Evolutionary conservation across 2,888 invertebrate genomes (phyloP), one percentile per base, ranked within the genome.

Genomic region (Mesorhabditis belari): DNA sequence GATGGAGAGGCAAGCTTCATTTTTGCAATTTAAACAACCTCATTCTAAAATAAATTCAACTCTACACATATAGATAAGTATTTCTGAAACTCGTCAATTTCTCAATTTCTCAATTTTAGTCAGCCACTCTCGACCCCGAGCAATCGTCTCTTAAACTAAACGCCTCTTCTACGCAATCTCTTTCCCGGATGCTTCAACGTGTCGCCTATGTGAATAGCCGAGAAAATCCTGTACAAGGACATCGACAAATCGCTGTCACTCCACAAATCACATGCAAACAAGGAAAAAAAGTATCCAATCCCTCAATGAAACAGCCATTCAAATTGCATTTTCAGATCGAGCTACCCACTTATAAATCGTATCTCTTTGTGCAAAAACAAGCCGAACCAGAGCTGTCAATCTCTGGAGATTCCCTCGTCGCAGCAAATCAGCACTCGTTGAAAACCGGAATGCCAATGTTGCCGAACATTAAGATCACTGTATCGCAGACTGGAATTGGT

Each of bases 151-250:
- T 84, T 61, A 83, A 79, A 35, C 79, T 84, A 58, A 80, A 76
- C 19, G 82, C 84, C 17, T 72, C 72, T 24, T 81, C 79, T 58
- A 66, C 79, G 76, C 28, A 71, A 83, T 21, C 70, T 84, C 53
- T 73, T 77, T 35, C 73, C 81, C 29, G 64, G 61, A 19, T 44
- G 60, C 49, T 23, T 51, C 49, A 51, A 5, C 35, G 28, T 19
- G 19, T 96, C 71, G 89, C 92, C 57, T 96, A 96, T 83, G 88
- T 90, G 6, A 96, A 96, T 83, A 88, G 89, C 17, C 87, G 93
- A 61, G 88, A 89, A 75, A 91, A 89, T 84, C 94, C 95, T 19
- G 93, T 93, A n/a, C 92, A 94, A 4, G 96, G 95, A 4, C 85
- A 94, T 4, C 85, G 96, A 25, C 92, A 91, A 81, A 86, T 92